Evolutionary conservation across 2,888 invertebrate species (phyloP), one percentile per base, ranked within the genome.

Genomic region (Poecilus cupreus): DNA sequence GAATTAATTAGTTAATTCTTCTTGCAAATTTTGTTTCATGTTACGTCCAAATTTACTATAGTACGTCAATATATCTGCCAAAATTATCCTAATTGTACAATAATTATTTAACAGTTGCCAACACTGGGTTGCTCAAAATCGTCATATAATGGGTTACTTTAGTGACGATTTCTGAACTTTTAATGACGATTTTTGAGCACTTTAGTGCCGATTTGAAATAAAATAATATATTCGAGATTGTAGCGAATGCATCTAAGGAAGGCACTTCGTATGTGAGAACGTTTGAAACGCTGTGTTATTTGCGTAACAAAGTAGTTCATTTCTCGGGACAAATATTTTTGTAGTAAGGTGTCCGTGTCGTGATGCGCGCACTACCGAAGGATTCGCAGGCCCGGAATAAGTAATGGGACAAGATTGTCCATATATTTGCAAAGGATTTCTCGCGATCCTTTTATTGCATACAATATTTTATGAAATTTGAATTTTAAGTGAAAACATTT

Each of bases 401-500:
- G 77, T 77, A 57, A 77, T 57, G 57, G 39, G n/a, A 5, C 26
- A 78, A 39, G 78, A 78, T 78, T 78, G 78, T 78, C 78, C 68
- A 78, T 78, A 78, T 64, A 78, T 78, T 64, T 78, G 78, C 78
- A 10, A 64, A 43, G 43, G 64, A 57, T 64, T 64, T 76, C 18
- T n/a, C 26, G 16, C 37, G 60, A 39, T 64, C 24, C 78, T 64
- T 78, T 78, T 78, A 78, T 64, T 78, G 68, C 68, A 22, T 46
- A 51, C 32, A 16, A 26, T 64, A 78, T 78, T 78, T 78, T 43
- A 64, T 46, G 20, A 78, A 78, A 78, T 78, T 78, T 78, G 78
- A 78, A 78, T 78, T 78, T 78, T 78, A 78, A 78, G 78, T 46
- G 68, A 68, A 78, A 64, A 78, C 46, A 78, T 78, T 78, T 46